Evolutionary conservation across 2,888 invertebrate genomes (phyloP), one percentile per base, ranked within the genome.

Genomic region (Pollenia griseotomentosa): DNA sequence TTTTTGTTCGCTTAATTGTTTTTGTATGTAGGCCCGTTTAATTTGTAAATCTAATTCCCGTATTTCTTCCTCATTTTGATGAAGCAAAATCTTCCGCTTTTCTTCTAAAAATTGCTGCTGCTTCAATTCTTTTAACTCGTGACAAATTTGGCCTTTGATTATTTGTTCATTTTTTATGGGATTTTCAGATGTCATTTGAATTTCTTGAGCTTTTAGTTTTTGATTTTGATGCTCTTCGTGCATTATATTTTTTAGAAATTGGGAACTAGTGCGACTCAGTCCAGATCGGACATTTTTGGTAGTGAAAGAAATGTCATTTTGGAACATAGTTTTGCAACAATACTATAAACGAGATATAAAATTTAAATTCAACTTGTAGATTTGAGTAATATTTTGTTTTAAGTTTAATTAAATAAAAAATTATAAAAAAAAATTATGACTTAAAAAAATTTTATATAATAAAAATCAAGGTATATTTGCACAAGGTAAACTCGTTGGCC

Each of bases 21-120:
- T 53, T 53, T 83, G 82, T 61, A 68, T 51, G 16, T 83, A 19
- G 4, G 82, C 68, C 6, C 82, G 68, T 53, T 83, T 83, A 11
- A 83, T 75, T 23, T 70, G 75, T 19, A 46, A 51, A 40, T 44
- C 19, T 40, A 83, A 55, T 11, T 68, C 16, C 1, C 75, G 66
- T 12, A 83, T 70, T n/a, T 83, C 74, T 14, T 83, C 68, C 11
- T 70, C 82, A 40, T 83, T 75, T 53, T 63, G 66, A 61, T 83
- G 82, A 33, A 83, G 16, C 44, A 75, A 44, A 14, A 4, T 7
- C 46, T 44, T 59, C 1, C 61, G 82, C 19, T 70, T 83, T 11
- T 83, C 33, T 12, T 75, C 75, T 19, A 75, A n/a, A 33, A 68
- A 59, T 11, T 83, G 53, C 16, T 75, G 53, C 5, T 2, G 12